Evolutionary conservation across 2,113 vertebrate genomes (phyloP).

Genomic region (Climacteris rufus): DNA sequence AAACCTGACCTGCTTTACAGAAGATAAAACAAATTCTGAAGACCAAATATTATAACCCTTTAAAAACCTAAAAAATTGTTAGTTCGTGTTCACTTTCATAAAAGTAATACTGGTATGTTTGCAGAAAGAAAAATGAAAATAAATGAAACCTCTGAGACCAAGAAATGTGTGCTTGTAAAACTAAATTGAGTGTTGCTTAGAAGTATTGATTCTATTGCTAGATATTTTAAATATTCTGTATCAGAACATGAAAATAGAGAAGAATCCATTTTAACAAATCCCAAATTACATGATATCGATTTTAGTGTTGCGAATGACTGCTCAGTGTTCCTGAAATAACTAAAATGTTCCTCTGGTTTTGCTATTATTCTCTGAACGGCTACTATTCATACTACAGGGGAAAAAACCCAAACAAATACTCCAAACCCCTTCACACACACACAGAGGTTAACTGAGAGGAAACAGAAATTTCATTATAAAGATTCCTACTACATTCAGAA

Average conservation of each 20-base stretch:
- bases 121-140: fast-evolving
- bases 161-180: neutral
- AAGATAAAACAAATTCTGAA: neutral
- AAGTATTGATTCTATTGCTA: neutral
- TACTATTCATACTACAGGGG: neutral
- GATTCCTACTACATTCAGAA: neutral
- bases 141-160: fast-evolving
- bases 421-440: neutral
- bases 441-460: neutral
- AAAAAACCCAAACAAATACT: neutral
- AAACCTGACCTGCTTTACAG: neutral
- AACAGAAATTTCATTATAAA: neutral
- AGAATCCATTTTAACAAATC: neutral
- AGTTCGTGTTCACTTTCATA: neutral
- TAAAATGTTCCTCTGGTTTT: neutral
- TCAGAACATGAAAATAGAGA: neutral
- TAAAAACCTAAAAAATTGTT: neutral
- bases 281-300: neutral
- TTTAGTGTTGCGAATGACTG: neutral
- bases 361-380: neutral
- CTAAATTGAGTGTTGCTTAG: neutral
- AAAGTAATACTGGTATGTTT: neutral
- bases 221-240: neutral
- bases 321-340: neutral
- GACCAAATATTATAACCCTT: neutral